phyloP scores from a whole-genome alignment of 2,888 invertebrate genomes.

The Smittia aterrima region DNA sequence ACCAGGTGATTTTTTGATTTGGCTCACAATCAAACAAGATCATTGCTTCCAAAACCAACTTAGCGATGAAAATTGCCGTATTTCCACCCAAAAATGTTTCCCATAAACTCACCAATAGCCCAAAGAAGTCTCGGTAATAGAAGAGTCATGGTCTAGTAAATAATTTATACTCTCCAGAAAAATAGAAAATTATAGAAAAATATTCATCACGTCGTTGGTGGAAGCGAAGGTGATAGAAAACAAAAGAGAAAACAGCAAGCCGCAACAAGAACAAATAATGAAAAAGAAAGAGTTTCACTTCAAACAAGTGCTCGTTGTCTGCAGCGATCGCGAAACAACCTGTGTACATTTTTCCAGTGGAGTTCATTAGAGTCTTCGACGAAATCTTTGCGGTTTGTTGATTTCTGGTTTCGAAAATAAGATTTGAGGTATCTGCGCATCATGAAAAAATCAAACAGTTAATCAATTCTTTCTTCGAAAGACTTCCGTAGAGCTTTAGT shows the following conservation, averaged over 20 bases:
- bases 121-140: background rate
- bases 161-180: background rate
- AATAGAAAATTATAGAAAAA: background rate
- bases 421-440: no score
- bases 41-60: background rate
- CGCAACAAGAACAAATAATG: background rate
- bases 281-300: background rate
- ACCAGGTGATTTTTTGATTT: background rate
- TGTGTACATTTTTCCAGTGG: no score
- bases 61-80: background rate
- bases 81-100: background rate
- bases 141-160: slow-evolving; percentile 26
- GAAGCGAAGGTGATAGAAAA: background rate
- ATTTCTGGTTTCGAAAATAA: background rate
- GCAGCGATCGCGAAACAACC: background rate
- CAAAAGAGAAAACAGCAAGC: slow-evolving; percentile 8
- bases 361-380: background rate
- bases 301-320: background rate
- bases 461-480: background rate
- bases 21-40: background rate
- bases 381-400: background rate
- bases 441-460: background rate
- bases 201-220: background rate
- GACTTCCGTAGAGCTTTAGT: background rate
- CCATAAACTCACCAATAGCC: background rate